Evolutionary conservation across 2,113 vertebrate genomes (phyloP).

Genomic region (Macaca fascicularis): T2T-MFA8v1.1 NC_132903.1:5183501-5184000

Average conservation of each 20-base stretch:
- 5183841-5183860: not conserved
- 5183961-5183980: not conserved
- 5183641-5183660: too few relatives aligned
- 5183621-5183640: not conserved
- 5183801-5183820: not conserved
- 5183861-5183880: not conserved
- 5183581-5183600: not conserved
- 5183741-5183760: not conserved
- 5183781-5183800: too few relatives aligned
- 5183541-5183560: not conserved
- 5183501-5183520: not conserved
- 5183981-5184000: not conserved
- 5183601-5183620: not conserved
- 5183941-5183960: not conserved
- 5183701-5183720: not conserved
- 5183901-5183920: not conserved
- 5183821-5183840: not conserved
- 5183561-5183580: not conserved
- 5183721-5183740: not conserved
- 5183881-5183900: rapidly evolving
- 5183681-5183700: not conserved
- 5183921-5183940: not conserved
- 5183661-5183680: not conserved
- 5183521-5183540: not conserved
- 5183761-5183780: not conserved